A percentile compares a stretch with the other conserved stretches of the same genome.
These are phyloP conservation scores for Opisthograptis luteolata DNA, from an alignment of 2,888 invertebrate species.

Conservation along the genomic window DNA sequence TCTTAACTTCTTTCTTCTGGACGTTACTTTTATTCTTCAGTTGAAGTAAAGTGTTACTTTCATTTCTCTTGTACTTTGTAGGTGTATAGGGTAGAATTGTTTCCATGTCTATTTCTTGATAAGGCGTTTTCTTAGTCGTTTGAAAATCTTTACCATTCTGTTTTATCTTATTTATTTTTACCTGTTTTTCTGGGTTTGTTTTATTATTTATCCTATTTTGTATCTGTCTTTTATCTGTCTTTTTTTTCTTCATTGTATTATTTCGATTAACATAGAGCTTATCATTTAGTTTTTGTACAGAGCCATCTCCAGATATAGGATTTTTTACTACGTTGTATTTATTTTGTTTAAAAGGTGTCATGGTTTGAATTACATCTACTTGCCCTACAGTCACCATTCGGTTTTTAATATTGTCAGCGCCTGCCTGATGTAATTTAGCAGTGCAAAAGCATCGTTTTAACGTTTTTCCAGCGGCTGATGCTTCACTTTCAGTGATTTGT, in stretches of 20 bases:
- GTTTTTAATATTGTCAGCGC: background rate
- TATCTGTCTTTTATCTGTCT: too few species aligned
- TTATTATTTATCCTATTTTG: too few species aligned
- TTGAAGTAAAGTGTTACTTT: background rate
- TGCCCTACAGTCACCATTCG: slow-evolving; percentile 20
- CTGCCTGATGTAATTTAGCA: slow-evolving; percentile 41
- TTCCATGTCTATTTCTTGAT: too few species aligned
- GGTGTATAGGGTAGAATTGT: background rate
- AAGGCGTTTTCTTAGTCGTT: too few species aligned
- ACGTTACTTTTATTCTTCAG: background rate
- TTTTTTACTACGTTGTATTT: too few species aligned
- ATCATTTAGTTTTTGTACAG: too few species aligned
- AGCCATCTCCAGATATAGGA: too few species aligned
- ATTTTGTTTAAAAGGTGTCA: slow-evolving; percentile 32
- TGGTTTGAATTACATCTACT: slow-evolving; percentile 29
- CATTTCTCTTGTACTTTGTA: background rate
- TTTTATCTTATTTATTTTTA: too few species aligned
- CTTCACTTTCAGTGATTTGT: slow-evolving; percentile 35
- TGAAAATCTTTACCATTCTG: too few species aligned
- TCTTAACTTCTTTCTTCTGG: background rate
- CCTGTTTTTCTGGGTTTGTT: too few species aligned
- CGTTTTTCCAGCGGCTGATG: slow-evolving; percentile 35
- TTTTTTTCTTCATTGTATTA: too few species aligned
- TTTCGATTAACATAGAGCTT: too few species aligned
- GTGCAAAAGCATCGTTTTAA: slow-evolving; percentile 56